A percentile compares a stretch with the other conserved stretches of the same genome.
phyloP scores from a whole-genome alignment of 2,113 vertebrate species.

The Sterrhoptilus dennistouni region DNA sequence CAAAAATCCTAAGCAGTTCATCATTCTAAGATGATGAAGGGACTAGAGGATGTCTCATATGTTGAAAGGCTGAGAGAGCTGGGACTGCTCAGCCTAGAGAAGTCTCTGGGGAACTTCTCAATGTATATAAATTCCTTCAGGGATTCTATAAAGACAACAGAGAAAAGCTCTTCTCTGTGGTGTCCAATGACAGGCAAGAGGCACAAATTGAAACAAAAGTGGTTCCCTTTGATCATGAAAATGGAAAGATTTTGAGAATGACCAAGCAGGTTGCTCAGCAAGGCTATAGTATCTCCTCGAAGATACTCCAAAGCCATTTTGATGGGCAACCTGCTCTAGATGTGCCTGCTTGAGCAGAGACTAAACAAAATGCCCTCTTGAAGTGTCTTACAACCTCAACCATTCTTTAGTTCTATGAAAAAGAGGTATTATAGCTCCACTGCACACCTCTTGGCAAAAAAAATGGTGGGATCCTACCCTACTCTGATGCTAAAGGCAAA shows the following conservation, averaged over 20 bases:
- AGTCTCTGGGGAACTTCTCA: neutral
- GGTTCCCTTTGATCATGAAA: neutral
- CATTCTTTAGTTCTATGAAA: neutral
- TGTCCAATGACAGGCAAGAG: neutral
- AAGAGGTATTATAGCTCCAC: neutral
- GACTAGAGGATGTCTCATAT: neutral
- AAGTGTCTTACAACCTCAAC: neutral
- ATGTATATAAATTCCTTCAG: neutral
- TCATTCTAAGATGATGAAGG: neutral
- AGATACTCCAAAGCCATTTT: neutral
- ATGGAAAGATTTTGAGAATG: neutral
- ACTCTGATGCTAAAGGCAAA: neutral
- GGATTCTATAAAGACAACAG: neutral
- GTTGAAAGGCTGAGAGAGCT: neutral
- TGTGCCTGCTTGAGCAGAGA: neutral
- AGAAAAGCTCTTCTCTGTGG: neutral
- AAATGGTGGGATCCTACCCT: neutral
- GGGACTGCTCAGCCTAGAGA: neutral
- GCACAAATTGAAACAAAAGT: neutral
- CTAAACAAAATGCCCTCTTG: neutral
- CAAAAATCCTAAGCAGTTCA: neutral
- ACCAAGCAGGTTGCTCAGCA: fast-evolving
- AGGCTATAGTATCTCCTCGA: neutral
- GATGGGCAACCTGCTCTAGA: neutral
- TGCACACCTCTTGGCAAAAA: neutral